A percentile compares a stretch with the other conserved stretches of the same genome.
Conservation (phyloP, 2,888 invertebrate genomes). For the Gibbula magus region DNA sequence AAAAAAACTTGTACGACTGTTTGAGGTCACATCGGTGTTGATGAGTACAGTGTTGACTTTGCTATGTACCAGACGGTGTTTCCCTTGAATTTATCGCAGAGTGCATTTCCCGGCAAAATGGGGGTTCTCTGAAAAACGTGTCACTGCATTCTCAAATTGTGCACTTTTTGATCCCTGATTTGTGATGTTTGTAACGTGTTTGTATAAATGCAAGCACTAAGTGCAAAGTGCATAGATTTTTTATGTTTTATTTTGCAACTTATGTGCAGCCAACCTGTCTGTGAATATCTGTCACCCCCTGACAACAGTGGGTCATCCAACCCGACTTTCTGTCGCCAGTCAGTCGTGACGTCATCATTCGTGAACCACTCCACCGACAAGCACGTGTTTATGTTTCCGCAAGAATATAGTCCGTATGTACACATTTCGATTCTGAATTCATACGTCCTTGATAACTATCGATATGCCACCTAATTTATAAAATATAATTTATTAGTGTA, state of each 20-base stretch:
- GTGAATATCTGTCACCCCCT: conserved; percentile 30
- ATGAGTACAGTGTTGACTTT: conserved; percentile 25
- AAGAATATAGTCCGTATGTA: conserved; percentile 18
- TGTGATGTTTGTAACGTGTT: not conserved
- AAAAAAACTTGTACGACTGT: not conserved
- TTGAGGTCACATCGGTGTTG: conserved; percentile 23
- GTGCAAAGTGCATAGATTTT: not conserved
- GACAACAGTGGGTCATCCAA: conserved; percentile 29
- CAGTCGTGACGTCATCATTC: conserved; percentile 62
- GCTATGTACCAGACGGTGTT: conserved; percentile 30
- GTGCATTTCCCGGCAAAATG: conserved; percentile 17
- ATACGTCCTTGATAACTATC: no score
- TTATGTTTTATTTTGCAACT: not conserved
- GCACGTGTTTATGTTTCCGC: conserved; percentile 8
- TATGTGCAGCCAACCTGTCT: not conserved
- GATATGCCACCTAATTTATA: no score
- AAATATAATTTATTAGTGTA: not conserved
- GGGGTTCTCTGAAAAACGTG: not conserved
- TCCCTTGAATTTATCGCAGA: conserved; percentile 26
- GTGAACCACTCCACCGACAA: conserved; percentile 62
- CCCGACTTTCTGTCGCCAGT: conserved; percentile 69
- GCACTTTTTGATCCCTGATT: not conserved
- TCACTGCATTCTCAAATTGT: not conserved
- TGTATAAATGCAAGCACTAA: not conserved
- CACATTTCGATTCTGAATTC: not conserved